These are phyloP conservation scores for Musca domestica DNA, from an alignment of 1,140 invertebrate species.

Conservation along the genomic window DNA sequence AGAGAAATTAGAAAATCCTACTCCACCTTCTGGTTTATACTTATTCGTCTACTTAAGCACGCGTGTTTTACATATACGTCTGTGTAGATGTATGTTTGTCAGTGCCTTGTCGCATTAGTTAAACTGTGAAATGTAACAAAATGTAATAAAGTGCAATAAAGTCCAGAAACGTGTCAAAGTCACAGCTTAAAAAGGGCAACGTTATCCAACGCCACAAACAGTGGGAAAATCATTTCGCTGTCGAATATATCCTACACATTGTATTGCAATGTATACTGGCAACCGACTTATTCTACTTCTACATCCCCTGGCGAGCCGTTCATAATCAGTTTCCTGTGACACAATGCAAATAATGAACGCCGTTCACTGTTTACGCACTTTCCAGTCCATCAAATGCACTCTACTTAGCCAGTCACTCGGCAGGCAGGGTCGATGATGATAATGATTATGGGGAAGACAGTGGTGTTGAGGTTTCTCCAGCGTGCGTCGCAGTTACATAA, in stretches of 20 bases:
- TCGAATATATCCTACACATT: too few species aligned
- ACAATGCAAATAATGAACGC: constrained; percentile 22
- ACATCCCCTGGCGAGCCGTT: not conserved
- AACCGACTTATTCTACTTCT: too few species aligned
- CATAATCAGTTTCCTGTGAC: constrained; percentile 7
- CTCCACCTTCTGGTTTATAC: too few species aligned
- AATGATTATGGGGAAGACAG: not conserved
- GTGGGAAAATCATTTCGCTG: too few species aligned
- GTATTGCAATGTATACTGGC: too few species aligned
- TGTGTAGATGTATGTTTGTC: too few species aligned
- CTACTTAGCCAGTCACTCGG: not conserved
- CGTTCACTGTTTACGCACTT: constrained; percentile 16
- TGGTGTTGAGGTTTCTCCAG: not conserved
- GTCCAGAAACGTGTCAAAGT: constrained; percentile 23
- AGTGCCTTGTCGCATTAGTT: not conserved
- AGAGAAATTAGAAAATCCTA: too few species aligned
- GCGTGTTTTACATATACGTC: too few species aligned
- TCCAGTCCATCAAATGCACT: not conserved
- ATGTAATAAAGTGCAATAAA: constrained; percentile 21
- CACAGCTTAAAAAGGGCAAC: constrained; percentile 14
- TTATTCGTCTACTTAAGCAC: too few species aligned
- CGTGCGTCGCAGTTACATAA: too few species aligned
- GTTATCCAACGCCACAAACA: too few species aligned
- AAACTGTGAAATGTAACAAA: constrained; percentile 21
- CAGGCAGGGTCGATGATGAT: not conserved